Evolutionary conservation across 2,888 invertebrate genomes (phyloP).

Genomic region (Cactoblastis cactorum): DNA sequence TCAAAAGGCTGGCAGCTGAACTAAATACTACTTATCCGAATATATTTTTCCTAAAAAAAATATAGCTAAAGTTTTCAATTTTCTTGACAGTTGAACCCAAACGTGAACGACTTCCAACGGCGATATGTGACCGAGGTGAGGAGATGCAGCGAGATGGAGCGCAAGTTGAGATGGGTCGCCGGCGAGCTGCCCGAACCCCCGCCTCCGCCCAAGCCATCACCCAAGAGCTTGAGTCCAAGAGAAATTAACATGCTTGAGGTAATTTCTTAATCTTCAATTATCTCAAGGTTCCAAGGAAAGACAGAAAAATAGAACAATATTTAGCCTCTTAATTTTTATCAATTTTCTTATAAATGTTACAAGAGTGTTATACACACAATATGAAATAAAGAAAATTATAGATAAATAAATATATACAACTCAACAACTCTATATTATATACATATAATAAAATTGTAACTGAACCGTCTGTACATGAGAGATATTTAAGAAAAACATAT

Average conservation of each 20-base stretch:
- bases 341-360: too few species aligned
- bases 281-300: too few species aligned
- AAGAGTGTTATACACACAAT: too few species aligned
- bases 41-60: not conserved
- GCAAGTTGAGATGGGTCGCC: slow-evolving; percentile 67
- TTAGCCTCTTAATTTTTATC: too few species aligned
- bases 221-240: slow-evolving; percentile 52
- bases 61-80: slow-evolving; percentile 10
- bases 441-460: too few species aligned
- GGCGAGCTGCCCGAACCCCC: slow-evolving; percentile 67
- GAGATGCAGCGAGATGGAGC: slow-evolving; percentile 71
- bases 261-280: not conserved
- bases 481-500: too few species aligned
- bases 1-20: too few species aligned
- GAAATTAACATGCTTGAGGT: slow-evolving; percentile 73
- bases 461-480: too few species aligned
- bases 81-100: slow-evolving; percentile 58
- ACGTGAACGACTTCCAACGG: slow-evolving; percentile 71
- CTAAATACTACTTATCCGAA: not conserved
- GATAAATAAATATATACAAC: too few species aligned
- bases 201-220: slow-evolving; percentile 59
- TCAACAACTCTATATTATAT: too few species aligned
- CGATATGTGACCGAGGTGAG: slow-evolving; percentile 71
- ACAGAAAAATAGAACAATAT: too few species aligned
- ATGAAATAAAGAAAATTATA: too few species aligned